Conservation (phyloP, 2,888 invertebrate genomes). For the Pherbina coryleti region DNA sequence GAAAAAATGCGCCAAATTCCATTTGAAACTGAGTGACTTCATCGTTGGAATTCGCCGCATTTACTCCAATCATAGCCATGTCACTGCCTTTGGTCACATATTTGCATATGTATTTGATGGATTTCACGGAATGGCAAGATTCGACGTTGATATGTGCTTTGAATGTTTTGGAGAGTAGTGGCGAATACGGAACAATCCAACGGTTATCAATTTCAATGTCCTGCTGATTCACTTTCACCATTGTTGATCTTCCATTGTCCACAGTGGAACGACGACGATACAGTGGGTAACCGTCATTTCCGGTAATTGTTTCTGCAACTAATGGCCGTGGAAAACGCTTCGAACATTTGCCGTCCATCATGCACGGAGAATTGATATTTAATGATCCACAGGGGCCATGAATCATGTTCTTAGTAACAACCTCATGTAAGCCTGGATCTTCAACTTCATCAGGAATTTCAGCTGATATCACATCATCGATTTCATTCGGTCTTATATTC, state of each 20-base stretch:
- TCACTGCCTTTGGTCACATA: conserved; percentile 68
- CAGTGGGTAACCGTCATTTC: conserved; percentile 42
- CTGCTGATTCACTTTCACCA: conserved; percentile 4
- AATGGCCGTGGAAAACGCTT: conserved; percentile 46
- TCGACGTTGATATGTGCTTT: conserved; percentile 67
- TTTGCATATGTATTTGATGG: conserved; percentile 67
- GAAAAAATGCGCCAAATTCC: conserved; percentile 49
- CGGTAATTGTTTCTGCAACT: conserved; percentile 40
- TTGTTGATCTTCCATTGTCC: conserved; percentile 33
- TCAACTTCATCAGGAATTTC: conserved; percentile 50
- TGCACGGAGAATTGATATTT: conserved; percentile 47
- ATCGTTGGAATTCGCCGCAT: conserved; percentile 39
- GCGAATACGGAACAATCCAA: conserved; percentile 60
- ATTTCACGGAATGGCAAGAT: conserved; percentile 66
- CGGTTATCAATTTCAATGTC: conserved; percentile 54
- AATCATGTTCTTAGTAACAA: conserved; percentile 46
- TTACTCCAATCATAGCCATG: conserved; percentile 50
- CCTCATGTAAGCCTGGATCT: conserved; percentile 44
- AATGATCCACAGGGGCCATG: conserved; percentile 47
- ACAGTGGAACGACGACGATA: conserved; percentile 42
- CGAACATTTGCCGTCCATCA: conserved; percentile 47
- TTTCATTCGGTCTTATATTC: conserved; percentile 56
- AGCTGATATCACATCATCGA: conserved; percentile 54
- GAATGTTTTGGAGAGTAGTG: conserved; percentile 56
- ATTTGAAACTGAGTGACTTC: conserved; percentile 45